These are phyloP conservation scores for Cerastis rubricosa DNA, from an alignment of 2,888 invertebrate genomes.

Conservation along the genomic window DNA sequence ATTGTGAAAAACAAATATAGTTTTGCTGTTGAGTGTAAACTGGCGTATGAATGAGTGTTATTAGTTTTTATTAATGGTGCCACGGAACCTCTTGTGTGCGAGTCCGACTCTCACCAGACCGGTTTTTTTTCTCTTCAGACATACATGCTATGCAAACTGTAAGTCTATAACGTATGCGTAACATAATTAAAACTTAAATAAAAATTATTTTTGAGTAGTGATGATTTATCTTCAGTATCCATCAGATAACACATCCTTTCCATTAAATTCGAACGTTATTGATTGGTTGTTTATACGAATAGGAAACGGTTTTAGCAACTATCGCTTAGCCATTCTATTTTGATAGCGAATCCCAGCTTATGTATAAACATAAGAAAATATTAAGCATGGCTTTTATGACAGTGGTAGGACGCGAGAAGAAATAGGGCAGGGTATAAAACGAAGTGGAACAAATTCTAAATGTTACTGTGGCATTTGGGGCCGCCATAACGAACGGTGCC, in stretches of 20 bases:
- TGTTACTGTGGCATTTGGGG: constrained; percentile 86
- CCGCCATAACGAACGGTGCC: constrained; percentile 70
- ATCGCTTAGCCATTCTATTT: constrained; percentile 15
- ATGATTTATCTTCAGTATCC: constrained; percentile 28
- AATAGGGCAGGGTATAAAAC: constrained; percentile 83
- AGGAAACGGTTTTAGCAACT: constrained; percentile 10
- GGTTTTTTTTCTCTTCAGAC: constrained; percentile 9
- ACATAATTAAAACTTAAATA: constrained; percentile 22
- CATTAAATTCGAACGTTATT: constrained; percentile 31
- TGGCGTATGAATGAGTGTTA: no score
- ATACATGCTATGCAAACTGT: constrained; percentile 6
- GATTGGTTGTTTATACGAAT: constrained; percentile 25
- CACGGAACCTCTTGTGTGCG: no score
- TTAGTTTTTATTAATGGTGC: no score
- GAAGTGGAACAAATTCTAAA: constrained; percentile 83
- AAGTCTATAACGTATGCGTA: not conserved
- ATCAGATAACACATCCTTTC: constrained; percentile 20
- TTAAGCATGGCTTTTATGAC: constrained; percentile 60
- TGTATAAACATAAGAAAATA: constrained; percentile 26
- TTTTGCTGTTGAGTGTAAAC: no score
- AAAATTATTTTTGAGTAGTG: no score
- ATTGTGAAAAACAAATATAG: no score
- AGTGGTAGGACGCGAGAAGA: constrained; percentile 70
- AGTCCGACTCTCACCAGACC: no score
- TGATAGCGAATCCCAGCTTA: constrained; percentile 3